Percentiles rank a stretch among this genome's conserved stretches.
phyloP scores from a whole-genome alignment of 1,140 invertebrate genomes.

The Luehdorfia chinensis region DNA sequence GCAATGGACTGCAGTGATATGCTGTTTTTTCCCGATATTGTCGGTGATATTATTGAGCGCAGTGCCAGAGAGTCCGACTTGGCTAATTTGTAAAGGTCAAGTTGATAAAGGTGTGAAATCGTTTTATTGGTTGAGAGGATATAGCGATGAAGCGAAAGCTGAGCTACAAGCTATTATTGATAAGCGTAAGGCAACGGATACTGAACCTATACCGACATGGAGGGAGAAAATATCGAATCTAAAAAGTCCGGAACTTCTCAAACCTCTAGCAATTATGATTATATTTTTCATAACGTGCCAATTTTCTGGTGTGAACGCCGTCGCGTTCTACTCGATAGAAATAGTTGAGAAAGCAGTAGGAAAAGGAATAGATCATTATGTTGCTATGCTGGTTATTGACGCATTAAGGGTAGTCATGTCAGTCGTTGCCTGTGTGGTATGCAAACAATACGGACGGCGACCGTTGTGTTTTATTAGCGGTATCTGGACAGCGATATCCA shows the following conservation, averaged over 20 bases:
- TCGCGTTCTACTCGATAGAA: slow-evolving; percentile 85
- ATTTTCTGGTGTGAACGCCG: slow-evolving; percentile 82
- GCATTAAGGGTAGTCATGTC: slow-evolving; percentile 81
- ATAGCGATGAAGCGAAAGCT: slow-evolving; percentile 61
- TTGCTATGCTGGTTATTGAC: slow-evolving; percentile 82
- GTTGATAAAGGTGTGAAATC: slow-evolving; percentile 71
- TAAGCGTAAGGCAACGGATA: slow-evolving; percentile 53
- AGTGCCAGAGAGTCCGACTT: slow-evolving; percentile 85
- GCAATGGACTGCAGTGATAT: slow-evolving; percentile 78
- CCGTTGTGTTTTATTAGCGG: slow-evolving; percentile 78
- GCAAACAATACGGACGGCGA: slow-evolving; percentile 78
- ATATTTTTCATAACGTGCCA: slow-evolving; percentile 80
- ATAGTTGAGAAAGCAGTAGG: slow-evolving; percentile 78
- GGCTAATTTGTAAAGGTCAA: slow-evolving; percentile 79
- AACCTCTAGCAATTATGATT: slow-evolving; percentile 79
- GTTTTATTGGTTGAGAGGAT: slow-evolving; percentile 77
- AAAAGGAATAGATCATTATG: slow-evolving; percentile 76
- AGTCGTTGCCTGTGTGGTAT: slow-evolving; percentile 78
- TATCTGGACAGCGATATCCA: slow-evolving; percentile 74
- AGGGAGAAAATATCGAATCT: slow-evolving; percentile 53
- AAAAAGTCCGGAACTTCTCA: slow-evolving; percentile 69
- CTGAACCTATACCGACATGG: slow-evolving; percentile 43
- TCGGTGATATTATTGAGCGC: slow-evolving; percentile 69
- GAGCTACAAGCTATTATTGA: slow-evolving; percentile 73
- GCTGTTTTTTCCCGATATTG: slow-evolving; percentile 72